Evolutionary conservation across 1,140 invertebrate genomes (phyloP).

Genomic region (Trypoxylus dichotomus): DNA sequence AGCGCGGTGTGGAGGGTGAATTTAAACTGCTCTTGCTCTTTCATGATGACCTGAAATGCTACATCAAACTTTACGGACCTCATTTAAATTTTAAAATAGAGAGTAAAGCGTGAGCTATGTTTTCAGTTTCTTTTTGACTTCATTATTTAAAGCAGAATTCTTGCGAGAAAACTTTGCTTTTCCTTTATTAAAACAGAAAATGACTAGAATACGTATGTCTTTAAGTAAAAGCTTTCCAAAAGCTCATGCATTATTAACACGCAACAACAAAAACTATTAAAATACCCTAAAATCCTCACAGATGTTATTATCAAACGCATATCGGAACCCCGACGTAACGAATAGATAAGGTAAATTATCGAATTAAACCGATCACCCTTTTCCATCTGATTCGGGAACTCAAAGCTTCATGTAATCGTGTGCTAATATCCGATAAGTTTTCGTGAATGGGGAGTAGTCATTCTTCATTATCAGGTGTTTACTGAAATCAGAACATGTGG

Average conservation of each 20-base stretch:
- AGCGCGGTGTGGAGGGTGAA: not conserved
- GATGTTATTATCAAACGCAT: not conserved
- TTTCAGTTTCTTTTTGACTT: not conserved
- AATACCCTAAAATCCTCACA: not conserved
- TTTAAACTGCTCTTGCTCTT: not conserved
- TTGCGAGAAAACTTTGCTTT: no score
- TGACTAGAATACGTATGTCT: no score
- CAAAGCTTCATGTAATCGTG: not conserved
- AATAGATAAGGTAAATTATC: not conserved
- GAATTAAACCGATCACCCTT: not conserved
- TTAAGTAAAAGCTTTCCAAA: no score
- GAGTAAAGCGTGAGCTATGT: not conserved
- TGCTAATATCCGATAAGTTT: not conserved
- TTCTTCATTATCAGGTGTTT: no score
- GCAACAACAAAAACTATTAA: no score
- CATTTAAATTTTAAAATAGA: not conserved
- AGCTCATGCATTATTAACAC: no score
- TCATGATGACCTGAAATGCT: not conserved
- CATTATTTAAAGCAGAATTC: not conserved
- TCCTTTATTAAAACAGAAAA: no score
- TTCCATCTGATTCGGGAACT: not conserved
- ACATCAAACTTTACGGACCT: not conserved
- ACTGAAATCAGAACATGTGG: slow-evolving; percentile 9
- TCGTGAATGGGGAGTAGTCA: no score
- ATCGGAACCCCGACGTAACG: not conserved